Evolutionary conservation across 2,888 invertebrate genomes (phyloP), one percentile per base, ranked within the genome.

Genomic region (Fragum whitleyi): DNA sequence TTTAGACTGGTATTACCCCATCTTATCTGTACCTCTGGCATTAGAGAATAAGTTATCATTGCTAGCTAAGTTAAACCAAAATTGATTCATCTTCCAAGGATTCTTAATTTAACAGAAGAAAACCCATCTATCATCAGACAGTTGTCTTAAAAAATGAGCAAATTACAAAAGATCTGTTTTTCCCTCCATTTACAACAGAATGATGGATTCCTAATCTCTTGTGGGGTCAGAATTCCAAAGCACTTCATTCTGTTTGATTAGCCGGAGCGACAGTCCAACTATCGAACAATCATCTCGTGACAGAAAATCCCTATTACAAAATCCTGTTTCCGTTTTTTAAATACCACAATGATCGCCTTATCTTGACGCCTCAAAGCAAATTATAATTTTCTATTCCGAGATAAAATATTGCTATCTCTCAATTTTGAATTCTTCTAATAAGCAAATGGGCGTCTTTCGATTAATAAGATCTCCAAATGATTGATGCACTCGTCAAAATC

Each of bases 101-200:
- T 32, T 6, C 32, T 42, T 23, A 65, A 65, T 65, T 65, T 42
- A 81, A 65, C 23, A 65, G 42, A 65, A 65, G 21, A 65, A 47
- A 23, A n/a, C 28, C 77, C 72, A 81, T 77, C 71, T 62, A 81
- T 81, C 81, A 78, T 55, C 47, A 47, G 51, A 53, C 57, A 29
- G 47, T 72, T 51, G 61, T 57, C 51, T 39, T 71, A 62, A 67
- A 77, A 82, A 79, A 82, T 82, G 82, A 82, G 79, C 76, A 79
- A 79, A 83, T 83, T 83, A 83, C 83, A 83, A 83, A 83, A 83
- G 76, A 83, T 79, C 67, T 83, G 76, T 79, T 70, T 57, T 76
- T 73, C 62, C 62, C 21, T 75, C 79, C 83, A 79, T 83, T 29
- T 32, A 76, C 57, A 65, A 28, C 28, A 28, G 42, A 77, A 77